These are phyloP conservation scores for Acanthosepion pharaonis DNA, from an alignment of 2,888 invertebrate genomes.

Conservation along the genomic window DNA sequence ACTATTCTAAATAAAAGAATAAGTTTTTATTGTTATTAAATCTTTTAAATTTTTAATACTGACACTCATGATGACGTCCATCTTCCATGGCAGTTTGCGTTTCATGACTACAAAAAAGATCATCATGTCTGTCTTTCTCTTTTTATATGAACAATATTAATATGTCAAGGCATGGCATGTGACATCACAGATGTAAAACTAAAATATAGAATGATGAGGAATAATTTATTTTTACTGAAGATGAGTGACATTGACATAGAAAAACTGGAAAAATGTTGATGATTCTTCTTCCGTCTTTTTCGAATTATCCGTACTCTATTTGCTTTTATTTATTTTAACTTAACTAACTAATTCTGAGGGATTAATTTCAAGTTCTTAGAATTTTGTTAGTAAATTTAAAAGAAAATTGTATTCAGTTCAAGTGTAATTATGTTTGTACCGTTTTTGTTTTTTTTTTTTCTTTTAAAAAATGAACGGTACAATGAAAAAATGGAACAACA, in stretches of 20 bases:
- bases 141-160: conserved; percentile 35
- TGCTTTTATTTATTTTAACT: no score
- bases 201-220: neutral
- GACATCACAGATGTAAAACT: neutral
- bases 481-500: neutral
- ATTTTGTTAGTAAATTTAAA: neutral
- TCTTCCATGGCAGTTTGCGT: no score
- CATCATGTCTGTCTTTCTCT: neutral
- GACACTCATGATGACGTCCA: neutral
- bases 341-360: no score
- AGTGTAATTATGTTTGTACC: neutral
- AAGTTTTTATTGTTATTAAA: neutral
- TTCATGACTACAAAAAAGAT: no score
- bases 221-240: neutral
- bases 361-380: neutral
- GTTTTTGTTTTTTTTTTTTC: neutral
- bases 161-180: neutral
- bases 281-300: neutral
- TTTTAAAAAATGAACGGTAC: neutral
- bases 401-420: neutral
- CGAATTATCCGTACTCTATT: no score
- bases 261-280: neutral
- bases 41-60: neutral
- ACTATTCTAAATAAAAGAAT: neutral
- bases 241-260: neutral